Conservation (phyloP, 2,113 vertebrate genomes). For the Malurus elegans region DNA sequence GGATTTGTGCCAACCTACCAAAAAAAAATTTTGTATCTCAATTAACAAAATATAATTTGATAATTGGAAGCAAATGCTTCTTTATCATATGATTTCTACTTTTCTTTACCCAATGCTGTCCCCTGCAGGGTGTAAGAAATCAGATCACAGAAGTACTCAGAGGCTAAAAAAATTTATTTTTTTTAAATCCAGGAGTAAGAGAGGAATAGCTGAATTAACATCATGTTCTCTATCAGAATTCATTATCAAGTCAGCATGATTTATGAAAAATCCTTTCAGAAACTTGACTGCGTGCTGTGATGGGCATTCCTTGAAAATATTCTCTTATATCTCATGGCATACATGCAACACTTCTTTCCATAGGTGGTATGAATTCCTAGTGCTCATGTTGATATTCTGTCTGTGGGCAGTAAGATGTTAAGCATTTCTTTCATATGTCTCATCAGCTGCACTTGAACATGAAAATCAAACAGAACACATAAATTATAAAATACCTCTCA, state of each 20-base stretch:
- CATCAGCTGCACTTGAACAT: background rate
- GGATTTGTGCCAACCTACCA: background rate
- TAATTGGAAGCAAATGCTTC: slow-evolving; percentile 78
- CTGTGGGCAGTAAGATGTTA: background rate
- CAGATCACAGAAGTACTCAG: slow-evolving; percentile 59
- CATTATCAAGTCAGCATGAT: background rate
- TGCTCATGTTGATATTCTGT: background rate
- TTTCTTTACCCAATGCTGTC: slow-evolving; percentile 83
- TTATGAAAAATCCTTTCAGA: background rate
- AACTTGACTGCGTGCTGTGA: background rate
- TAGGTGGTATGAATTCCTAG: background rate
- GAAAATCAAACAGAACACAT: slow-evolving; percentile 13
- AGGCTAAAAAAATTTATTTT: background rate
- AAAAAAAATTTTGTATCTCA: slow-evolving; percentile 57
- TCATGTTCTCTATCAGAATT: background rate
- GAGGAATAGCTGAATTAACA: background rate
- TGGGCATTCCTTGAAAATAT: background rate
- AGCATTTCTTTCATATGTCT: background rate
- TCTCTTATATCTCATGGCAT: background rate
- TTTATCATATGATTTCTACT: slow-evolving; percentile 72
- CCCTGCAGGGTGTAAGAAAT: slow-evolving; percentile 81
- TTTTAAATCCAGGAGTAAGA: background rate
- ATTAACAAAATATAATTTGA: slow-evolving; percentile 75
- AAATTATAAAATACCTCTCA: background rate
- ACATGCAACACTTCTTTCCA: background rate